Base-by-base conservation (phyloP, 2,113 vertebrate species). In the Lampris megalopsis region DNA sequence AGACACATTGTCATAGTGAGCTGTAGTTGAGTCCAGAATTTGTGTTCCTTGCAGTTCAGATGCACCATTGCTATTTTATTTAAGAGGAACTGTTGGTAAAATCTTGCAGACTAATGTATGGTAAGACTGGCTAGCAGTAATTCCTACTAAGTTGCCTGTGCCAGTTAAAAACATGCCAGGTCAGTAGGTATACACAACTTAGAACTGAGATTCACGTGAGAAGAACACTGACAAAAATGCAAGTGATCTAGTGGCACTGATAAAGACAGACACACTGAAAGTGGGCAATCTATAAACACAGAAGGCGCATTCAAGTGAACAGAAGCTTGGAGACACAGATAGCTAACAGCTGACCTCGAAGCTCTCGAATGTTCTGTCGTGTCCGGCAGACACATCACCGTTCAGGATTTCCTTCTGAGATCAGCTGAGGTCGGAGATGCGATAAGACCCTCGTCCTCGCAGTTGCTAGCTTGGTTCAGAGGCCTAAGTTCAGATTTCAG, bases 221-320 rank as follows among this genome's bases (percentile, higher is more conserved):
- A 68, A 71, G 67, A 73, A 36, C 66, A 54, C 40, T 35, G 50
- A 68, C 61, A 65, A 77, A 37, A 43, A 61, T 72, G 53, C 1
- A 0, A 58, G 53, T 52, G 50, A 80, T 70, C 49, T 48, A 35
- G 69, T 82, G 80, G 78, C 81, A 83, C 79, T 71, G 70, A 68
- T 73, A 66, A 81, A 79, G 63, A 71, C 57, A 71, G 68, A 74
- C 36, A 13, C 35, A 24, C 24, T 24, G 24, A 24, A 56, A 76
- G 38, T 24, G 67, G 45, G 61, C 10, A 35, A 73, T 70, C 50
- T 47, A 37, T 61, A 11, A 68, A 78, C 9, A 61, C 24, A 72
- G 62, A 70, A 81, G 61, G 56, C 5, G 50, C 10, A 48, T 81
- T 86, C 73, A 85, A 83, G 76, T 84, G 79, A 85, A 77, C 72